A percentile compares a stretch with the other conserved stretches of the same genome.
phyloP scores from a whole-genome alignment of 2,113 vertebrate species.

The Pituophis catenifer region DNA sequence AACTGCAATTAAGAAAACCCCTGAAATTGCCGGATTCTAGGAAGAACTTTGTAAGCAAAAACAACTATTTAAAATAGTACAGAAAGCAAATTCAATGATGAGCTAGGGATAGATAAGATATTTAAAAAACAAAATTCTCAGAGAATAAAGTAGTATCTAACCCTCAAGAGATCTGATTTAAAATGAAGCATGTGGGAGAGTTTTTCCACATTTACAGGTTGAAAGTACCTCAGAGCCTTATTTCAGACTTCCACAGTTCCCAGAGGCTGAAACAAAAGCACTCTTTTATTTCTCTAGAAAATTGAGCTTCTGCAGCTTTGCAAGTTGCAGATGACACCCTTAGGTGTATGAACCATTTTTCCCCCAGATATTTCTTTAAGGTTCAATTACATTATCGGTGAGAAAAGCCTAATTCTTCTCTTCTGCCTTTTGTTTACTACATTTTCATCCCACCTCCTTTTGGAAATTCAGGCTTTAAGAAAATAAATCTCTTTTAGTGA shows the following conservation, averaged over 20 bases:
- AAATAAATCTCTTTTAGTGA: neutral
- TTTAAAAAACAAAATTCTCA: neutral
- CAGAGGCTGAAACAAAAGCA: neutral
- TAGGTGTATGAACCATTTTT: neutral
- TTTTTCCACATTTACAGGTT: neutral
- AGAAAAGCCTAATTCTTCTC: neutral
- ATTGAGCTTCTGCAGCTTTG: neutral
- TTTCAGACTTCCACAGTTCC: neutral
- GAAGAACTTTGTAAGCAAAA: neutral
- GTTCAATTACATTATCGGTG: neutral
- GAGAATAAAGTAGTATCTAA: neutral
- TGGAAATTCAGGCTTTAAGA: neutral
- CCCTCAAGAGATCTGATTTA: neutral
- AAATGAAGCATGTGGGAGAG: neutral
- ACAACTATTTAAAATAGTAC: neutral
- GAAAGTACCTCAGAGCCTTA: neutral
- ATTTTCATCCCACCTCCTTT: neutral
- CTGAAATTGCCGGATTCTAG: neutral
- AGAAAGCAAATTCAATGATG: neutral
- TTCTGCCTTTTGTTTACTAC: neutral
- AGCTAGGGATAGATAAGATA: neutral
- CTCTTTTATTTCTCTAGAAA: neutral
- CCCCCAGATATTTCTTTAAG: neutral
- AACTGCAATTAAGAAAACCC: neutral
- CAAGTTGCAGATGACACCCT: neutral